Conservation (phyloP, 1,140 invertebrate genomes). For the Prorops nasuta region DNA sequence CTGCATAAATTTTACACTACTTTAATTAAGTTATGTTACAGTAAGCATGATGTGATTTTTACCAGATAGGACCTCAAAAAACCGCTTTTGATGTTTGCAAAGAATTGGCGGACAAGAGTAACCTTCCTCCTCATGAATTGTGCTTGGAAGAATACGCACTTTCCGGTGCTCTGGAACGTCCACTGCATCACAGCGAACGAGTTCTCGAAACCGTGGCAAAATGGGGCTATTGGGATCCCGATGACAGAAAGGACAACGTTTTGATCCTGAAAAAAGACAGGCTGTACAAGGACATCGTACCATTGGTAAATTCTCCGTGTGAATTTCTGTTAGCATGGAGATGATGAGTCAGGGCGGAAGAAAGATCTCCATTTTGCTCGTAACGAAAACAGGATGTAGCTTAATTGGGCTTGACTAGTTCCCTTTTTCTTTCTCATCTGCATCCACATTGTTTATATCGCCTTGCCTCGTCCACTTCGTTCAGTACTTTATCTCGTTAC, state of each 20-base stretch:
- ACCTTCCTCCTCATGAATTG: constrained; percentile 63
- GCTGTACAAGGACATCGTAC: constrained; percentile 56
- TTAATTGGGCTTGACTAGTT: constrained; percentile 38
- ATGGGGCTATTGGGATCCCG: constrained; percentile 84
- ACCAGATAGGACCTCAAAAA: constrained; percentile 73
- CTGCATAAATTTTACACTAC: background rate
- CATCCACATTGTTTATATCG: background rate
- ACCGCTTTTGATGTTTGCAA: constrained; percentile 72
- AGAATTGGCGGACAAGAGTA: constrained; percentile 66
- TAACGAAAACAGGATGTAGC: constrained; percentile 43
- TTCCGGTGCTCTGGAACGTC: constrained; percentile 68
- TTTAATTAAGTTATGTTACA: background rate
- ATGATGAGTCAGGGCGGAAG: too few species aligned
- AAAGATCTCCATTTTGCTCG: constrained; percentile 17
- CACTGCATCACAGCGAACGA: constrained; percentile 76
- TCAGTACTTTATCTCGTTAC: too few species aligned
- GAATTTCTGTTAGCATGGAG: too few species aligned
- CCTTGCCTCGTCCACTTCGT: too few species aligned
- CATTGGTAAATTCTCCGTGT: constrained; percentile 45
- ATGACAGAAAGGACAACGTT: constrained; percentile 77
- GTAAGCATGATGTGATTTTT: background rate
- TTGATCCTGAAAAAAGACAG: constrained; percentile 66
- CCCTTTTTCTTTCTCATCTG: constrained; percentile 1
- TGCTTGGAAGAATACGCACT: constrained; percentile 76
- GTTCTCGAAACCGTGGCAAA: constrained; percentile 68